Conservation (phyloP, 2,113 vertebrate species). For the Setophaga coronata region DNA sequence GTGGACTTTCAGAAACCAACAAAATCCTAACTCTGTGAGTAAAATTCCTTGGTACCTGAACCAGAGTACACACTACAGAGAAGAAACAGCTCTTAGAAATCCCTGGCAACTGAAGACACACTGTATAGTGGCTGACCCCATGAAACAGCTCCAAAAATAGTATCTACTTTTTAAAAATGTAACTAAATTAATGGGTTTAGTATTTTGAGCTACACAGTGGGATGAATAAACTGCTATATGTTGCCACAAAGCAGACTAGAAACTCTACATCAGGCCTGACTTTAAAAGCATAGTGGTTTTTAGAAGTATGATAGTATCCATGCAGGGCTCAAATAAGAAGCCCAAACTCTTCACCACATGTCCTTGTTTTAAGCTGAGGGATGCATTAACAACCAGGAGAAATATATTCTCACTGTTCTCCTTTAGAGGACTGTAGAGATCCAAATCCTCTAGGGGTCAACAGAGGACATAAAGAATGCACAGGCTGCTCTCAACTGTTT, state of each 20-base stretch:
- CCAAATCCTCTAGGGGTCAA: not conserved
- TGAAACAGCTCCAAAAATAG: not conserved
- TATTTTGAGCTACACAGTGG: not conserved
- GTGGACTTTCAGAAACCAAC: not conserved
- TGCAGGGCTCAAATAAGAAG: not conserved
- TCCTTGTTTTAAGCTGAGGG: not conserved
- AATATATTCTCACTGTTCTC: not conserved
- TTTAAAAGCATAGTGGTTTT: not conserved
- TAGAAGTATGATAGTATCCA: not conserved
- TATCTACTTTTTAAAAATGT: not conserved
- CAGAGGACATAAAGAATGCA: not conserved
- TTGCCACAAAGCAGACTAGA: not conserved
- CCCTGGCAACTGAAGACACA: conserved; percentile 32
- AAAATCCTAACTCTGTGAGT: not conserved
- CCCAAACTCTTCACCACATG: not conserved
- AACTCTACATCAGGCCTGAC: not conserved
- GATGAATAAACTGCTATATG: not conserved
- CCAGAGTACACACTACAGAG: not conserved
- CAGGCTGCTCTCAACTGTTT: not conserved
- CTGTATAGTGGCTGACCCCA: not conserved
- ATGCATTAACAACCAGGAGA: not conserved
- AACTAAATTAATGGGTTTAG: not conserved
- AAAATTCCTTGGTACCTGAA: conserved; percentile 28
- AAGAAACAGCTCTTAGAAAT: conserved; percentile 63
- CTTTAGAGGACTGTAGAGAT: not conserved